A percentile compares a stretch with the other conserved stretches of the same genome.
Conservation (phyloP, 2,797 vertebrate genomes). For the Nothura maculosa region DNA sequence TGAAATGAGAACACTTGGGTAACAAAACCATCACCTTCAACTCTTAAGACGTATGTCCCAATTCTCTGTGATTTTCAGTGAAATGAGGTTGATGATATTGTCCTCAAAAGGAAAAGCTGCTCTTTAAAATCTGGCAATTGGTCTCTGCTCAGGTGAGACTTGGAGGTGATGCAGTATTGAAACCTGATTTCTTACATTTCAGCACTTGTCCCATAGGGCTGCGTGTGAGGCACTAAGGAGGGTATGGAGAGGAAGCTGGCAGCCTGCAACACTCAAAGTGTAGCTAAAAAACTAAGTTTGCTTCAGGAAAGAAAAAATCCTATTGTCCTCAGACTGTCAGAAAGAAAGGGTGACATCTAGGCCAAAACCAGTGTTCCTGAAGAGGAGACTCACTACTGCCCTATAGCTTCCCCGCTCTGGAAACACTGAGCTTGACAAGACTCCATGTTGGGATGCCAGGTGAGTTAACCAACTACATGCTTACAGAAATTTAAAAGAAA, state of each 20-base stretch:
- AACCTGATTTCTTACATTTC: neutral
- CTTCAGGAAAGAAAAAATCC: neutral
- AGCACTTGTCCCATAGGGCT: neutral
- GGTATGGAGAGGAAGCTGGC: neutral
- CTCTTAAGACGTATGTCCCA: neutral
- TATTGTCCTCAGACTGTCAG: neutral
- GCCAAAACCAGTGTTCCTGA: neutral
- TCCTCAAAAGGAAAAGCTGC: neutral
- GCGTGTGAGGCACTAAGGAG: neutral
- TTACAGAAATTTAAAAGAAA: neutral
- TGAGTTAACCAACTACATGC: neutral
- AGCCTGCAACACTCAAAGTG: accelerated
- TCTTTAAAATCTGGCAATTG: neutral
- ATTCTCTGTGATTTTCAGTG: neutral
- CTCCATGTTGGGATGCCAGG: neutral
- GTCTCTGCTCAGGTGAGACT: neutral
- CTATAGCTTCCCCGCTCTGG: neutral
- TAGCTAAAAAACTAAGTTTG: neutral
- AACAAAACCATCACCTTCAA: neutral
- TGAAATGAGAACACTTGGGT: neutral
- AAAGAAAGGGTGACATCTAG: neutral
- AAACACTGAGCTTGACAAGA: neutral
- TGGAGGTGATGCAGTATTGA: neutral
- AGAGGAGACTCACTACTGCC: neutral
- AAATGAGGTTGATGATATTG: neutral